These are phyloP conservation scores for Drosophila virilis DNA, from an alignment of 1,140 invertebrate genomes.

Conservation along the genomic window DNA sequence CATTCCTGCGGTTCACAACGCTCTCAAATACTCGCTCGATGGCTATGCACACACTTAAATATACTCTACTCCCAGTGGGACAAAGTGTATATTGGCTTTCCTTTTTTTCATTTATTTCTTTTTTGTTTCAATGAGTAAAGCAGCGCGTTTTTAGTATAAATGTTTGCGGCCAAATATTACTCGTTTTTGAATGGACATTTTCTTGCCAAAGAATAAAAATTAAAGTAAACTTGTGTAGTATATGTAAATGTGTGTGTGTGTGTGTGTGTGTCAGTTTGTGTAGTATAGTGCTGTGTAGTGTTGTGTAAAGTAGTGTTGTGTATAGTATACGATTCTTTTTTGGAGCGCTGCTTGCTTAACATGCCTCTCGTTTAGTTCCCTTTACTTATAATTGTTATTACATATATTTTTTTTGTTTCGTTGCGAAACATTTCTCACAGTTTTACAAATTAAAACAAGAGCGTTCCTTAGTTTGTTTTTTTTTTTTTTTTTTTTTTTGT, in stretches of 20 bases:
- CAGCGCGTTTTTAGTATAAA: conserved; percentile 40
- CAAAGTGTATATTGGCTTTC: conserved; percentile 10
- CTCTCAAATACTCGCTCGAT: conserved; percentile 22
- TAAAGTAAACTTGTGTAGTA: conserved; percentile 43
- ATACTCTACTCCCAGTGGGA: conserved; percentile 21
- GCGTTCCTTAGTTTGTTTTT: conserved; percentile 45
- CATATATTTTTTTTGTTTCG: conserved; percentile 73
- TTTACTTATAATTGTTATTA: conserved; percentile 29
- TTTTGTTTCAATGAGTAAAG: conserved; percentile 27
- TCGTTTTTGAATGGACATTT: conserved; percentile 60
- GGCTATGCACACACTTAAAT: conserved; percentile 24
- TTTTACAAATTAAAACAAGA: conserved; percentile 63
- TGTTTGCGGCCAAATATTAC: conserved; percentile 53
- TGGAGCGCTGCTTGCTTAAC: conserved; percentile 51
- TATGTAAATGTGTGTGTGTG: conserved; percentile 23
- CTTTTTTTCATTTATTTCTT: neutral
- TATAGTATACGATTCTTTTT: conserved; percentile 45
- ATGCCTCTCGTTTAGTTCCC: conserved; percentile 48
- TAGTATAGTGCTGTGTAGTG: conserved; percentile 24
- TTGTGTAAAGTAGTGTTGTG: conserved; percentile 22
- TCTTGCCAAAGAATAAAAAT: conserved; percentile 28
- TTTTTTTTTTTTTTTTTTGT: conserved; percentile 13
- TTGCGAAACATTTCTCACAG: conserved; percentile 83
- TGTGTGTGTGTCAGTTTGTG: conserved; percentile 15
- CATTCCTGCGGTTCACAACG: conserved; percentile 15